Percentiles rank a stretch among this genome's conserved stretches.
Conservation (phyloP, 2,888 invertebrate genomes). For the Thereva unica region DNA sequence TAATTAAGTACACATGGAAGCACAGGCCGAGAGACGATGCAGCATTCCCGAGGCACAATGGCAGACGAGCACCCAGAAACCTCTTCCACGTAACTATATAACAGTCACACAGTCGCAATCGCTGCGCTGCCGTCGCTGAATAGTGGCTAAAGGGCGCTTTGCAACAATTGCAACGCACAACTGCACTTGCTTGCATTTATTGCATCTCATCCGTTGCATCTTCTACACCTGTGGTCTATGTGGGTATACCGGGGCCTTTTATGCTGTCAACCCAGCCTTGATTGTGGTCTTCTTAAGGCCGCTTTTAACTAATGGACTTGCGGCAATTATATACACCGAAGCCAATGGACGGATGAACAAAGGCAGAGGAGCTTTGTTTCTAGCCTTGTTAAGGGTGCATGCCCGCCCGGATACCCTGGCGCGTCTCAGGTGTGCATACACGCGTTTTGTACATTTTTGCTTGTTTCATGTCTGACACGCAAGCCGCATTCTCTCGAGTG, state of each 20-base stretch:
- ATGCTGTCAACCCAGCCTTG: no score
- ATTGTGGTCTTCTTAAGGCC: background rate
- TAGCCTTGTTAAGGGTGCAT: no score
- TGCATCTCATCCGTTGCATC: background rate
- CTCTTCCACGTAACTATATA: background rate
- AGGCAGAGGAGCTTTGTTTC: no score
- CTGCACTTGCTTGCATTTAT: background rate
- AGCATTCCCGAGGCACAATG: constrained; percentile 4
- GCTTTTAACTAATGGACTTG: constrained; percentile 10
- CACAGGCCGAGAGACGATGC: constrained; percentile 6
- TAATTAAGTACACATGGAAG: constrained; percentile 45
- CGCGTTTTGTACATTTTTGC: constrained; percentile 37
- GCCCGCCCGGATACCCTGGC: no score
- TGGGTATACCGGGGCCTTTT: no score
- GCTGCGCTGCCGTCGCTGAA: no score
- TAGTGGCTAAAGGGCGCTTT: constrained; percentile 36
- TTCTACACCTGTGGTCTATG: constrained; percentile 5
- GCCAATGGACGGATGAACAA: background rate
- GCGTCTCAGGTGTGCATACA: constrained; percentile 14
- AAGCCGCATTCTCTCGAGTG: constrained; percentile 42
- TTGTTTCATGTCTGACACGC: constrained; percentile 39
- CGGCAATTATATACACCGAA: background rate
- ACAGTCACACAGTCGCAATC: no score
- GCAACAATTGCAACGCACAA: constrained; percentile 33
- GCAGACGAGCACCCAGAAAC: constrained; percentile 4